phyloP scores from a whole-genome alignment of 23 tunicate genomes.

The Trididemnum miniatum region DNA sequence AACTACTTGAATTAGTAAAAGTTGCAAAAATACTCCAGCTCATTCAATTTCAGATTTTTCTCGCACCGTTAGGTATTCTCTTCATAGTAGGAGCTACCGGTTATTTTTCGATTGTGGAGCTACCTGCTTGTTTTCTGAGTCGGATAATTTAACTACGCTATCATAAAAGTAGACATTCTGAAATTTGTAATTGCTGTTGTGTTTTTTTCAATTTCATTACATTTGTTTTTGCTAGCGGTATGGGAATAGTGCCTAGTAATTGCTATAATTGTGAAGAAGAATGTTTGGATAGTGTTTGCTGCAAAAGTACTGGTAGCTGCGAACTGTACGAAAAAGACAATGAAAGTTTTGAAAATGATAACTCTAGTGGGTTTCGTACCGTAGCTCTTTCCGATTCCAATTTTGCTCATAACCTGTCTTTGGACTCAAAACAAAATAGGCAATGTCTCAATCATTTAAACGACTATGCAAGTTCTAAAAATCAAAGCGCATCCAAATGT shows the following conservation, averaged over 20 bases:
- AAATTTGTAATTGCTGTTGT: no score
- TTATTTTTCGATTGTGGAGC: no score
- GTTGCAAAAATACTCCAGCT: no score
- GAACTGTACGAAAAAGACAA: neutral
- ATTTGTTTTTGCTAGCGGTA: no score
- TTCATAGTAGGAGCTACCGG: no score
- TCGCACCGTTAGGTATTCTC: no score
- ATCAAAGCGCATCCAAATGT: neutral
- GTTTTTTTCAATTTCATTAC: no score
- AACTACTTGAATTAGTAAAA: no score
- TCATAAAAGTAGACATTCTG: no score
- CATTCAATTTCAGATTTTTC: no score
- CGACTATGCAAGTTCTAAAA: neutral
- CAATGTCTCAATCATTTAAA: neutral
- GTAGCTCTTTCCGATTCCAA: neutral
- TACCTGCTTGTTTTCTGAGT: no score
- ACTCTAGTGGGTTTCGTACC: neutral
- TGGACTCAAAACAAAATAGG: neutral
- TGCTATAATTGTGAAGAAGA: neutral
- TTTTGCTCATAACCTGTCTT: neutral
- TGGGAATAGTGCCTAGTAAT: slow-evolving; percentile 5
- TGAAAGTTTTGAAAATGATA: neutral
- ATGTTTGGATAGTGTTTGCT: neutral
- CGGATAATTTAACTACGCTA: no score
- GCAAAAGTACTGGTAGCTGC: neutral